Base-by-base conservation (phyloP, 2,113 vertebrate genomes). In the Leucopsar rothschildi region DNA sequence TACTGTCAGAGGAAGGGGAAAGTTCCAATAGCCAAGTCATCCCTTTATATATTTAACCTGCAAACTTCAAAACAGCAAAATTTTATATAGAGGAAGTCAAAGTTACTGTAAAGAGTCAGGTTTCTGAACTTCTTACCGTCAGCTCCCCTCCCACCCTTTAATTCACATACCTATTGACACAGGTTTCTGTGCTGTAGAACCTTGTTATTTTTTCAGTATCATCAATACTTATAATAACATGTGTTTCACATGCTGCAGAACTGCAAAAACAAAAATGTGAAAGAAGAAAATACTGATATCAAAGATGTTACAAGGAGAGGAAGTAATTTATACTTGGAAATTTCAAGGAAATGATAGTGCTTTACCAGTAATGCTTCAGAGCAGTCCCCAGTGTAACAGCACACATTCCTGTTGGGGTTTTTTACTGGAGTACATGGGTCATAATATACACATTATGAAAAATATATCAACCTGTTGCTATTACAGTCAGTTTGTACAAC, bases 51-150 rank as follows among this genome's bases (percentile, higher is more conserved):
- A 88, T 87, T 95, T 55, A 88, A 85, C 39, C 75, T 83, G 39
- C 37, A 80, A 61, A 72, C 73, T 94, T 96, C 92, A 96, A 95
- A 96, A 86, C 82, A 90, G n/a, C 9, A 56, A 75, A 25, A 88
- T 68, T 49, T 47, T 33, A 45, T 78, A 44, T 22, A 88, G 61
- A 95, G 95, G 95, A 97, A 96, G 93, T 94, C 44, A 53, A 80
- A 71, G 31, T 95, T 97, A 95, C 92, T 25, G 96, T 95, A 95
- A 96, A 93, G 72, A 27, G 7, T 53, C 73, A 86, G 56, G 70
- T 87, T 88, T 88, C 76, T 89, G 69, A 92, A 56, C 28, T 35
- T 70, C 63, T 94, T 97, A 92, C 94, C 53, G 4, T 69, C 72
- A 95, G 56, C 52, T 94, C 55, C 57, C 93, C 80, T 95, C 96